Conservation (phyloP, 2,797 vertebrate species). For the Chromis chromis region DNA sequence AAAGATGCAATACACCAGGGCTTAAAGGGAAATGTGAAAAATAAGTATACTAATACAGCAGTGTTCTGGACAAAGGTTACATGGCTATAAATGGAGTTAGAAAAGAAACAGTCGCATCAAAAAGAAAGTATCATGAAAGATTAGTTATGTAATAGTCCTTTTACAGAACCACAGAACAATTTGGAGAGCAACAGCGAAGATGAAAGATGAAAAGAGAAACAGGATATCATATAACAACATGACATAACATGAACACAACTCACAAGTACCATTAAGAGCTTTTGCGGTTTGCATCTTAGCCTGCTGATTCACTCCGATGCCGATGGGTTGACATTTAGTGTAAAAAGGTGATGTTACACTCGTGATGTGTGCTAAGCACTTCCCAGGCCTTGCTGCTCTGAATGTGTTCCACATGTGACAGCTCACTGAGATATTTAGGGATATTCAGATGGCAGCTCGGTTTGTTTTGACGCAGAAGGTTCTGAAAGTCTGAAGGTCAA, state of each 20-base stretch:
- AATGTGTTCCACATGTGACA: conserved; percentile 9
- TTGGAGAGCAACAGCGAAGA: not conserved
- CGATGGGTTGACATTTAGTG: conserved; percentile 39
- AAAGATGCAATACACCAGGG: too few species aligned
- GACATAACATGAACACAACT: conserved; percentile 15
- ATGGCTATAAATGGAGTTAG: not conserved
- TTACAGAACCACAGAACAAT: not conserved
- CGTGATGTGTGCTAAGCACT: not conserved
- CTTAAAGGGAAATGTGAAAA: too few species aligned
- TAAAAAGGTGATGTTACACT: conserved; percentile 29
- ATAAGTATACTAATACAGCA: too few species aligned
- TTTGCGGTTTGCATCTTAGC: conserved; percentile 2
- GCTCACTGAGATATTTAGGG: conserved; percentile 14
- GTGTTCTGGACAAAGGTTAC: too few species aligned
- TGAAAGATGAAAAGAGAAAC: not conserved
- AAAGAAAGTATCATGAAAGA: not conserved
- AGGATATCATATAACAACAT: conserved; percentile 8
- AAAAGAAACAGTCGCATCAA: not conserved
- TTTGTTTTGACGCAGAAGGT: conserved; percentile 18
- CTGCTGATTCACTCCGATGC: conserved; percentile 20
- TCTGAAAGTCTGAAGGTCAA: conserved; percentile 41
- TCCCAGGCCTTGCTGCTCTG: not conserved
- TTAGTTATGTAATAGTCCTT: conserved; percentile 1
- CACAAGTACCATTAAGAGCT: conserved; percentile 28
- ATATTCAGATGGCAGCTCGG: not conserved